Conservation (phyloP, 2,797 vertebrate genomes). For the Mastacembelus armatus region DNA sequence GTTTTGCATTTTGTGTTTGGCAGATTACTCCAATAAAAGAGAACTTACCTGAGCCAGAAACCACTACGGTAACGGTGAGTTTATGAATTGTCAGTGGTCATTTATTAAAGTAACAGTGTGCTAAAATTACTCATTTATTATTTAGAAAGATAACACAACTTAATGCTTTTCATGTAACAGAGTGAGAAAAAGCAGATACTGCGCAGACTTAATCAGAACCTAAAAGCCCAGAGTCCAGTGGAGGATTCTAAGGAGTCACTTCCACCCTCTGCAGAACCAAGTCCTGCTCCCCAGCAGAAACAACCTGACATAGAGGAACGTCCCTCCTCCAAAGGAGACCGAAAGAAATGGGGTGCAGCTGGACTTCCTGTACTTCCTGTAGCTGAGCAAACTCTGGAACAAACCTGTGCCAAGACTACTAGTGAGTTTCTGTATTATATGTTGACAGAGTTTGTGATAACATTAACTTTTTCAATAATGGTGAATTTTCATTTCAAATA, state of each 20-base stretch:
- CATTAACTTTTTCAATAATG: no score
- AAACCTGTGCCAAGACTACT: slow-evolving; percentile 72
- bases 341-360: slow-evolving; percentile 90
- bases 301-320: slow-evolving; percentile 52
- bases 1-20: slow-evolving; percentile 30
- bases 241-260: slow-evolving; percentile 63
- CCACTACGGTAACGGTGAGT: slow-evolving; percentile 73
- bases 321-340: slow-evolving; percentile 78
- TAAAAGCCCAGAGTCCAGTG: slow-evolving; percentile 85
- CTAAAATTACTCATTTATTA: not conserved
- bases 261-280: slow-evolving; percentile 34
- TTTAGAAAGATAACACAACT: not conserved
- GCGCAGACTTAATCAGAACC: slow-evolving; percentile 91
- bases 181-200: slow-evolving; percentile 93
- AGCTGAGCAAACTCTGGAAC: slow-evolving; percentile 83
- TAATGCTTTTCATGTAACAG: slow-evolving; percentile 73
- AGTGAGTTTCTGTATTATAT: slow-evolving; percentile 41
- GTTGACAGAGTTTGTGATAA: not conserved
- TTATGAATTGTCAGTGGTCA: not conserved
- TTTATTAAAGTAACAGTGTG: not conserved
- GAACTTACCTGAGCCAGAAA: slow-evolving; percentile 78
- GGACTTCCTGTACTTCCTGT: slow-evolving; percentile 85
- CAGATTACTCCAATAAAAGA: slow-evolving; percentile 79
- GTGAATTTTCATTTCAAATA: not conserved
- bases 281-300: slow-evolving; percentile 24